Conservation (phyloP, 1,140 invertebrate species). For the Trinorchestia longiramus region DNA sequence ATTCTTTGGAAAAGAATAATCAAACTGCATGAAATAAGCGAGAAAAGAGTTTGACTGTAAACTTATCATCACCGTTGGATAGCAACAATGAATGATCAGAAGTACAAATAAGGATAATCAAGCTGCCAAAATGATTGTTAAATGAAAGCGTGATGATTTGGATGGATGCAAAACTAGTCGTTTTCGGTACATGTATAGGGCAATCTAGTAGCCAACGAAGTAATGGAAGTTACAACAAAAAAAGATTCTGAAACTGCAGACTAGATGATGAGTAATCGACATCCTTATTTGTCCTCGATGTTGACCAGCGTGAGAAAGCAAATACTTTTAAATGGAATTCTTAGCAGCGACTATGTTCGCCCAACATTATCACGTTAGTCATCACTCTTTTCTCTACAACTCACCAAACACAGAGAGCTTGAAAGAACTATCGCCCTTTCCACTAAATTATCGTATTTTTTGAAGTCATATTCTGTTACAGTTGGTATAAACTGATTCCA, state of each 20-base stretch:
- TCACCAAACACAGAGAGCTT: no score
- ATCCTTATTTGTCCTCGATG: not conserved
- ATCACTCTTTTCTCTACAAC: no score
- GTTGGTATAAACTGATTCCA: no score
- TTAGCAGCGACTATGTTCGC: no score
- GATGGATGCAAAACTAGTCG: not conserved
- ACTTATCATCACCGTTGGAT: not conserved
- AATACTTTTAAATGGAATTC: no score
- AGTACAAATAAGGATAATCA: not conserved
- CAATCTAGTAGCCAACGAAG: not conserved
- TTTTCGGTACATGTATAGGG: not conserved
- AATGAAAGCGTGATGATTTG: not conserved
- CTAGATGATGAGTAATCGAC: not conserved
- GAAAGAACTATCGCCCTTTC: no score
- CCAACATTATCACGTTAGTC: no score
- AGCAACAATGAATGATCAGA: not conserved
- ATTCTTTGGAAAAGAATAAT: not conserved
- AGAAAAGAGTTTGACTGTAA: not conserved
- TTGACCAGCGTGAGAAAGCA: not conserved
- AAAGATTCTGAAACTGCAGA: not conserved
- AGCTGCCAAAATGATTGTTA: not conserved
- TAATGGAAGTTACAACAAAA: no score
- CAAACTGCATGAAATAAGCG: not conserved
- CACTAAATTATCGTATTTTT: no score
- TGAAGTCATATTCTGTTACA: no score